Evolutionary conservation across 2,113 vertebrate species (phyloP).

Genomic region (Callopanchax toddi): DNA sequence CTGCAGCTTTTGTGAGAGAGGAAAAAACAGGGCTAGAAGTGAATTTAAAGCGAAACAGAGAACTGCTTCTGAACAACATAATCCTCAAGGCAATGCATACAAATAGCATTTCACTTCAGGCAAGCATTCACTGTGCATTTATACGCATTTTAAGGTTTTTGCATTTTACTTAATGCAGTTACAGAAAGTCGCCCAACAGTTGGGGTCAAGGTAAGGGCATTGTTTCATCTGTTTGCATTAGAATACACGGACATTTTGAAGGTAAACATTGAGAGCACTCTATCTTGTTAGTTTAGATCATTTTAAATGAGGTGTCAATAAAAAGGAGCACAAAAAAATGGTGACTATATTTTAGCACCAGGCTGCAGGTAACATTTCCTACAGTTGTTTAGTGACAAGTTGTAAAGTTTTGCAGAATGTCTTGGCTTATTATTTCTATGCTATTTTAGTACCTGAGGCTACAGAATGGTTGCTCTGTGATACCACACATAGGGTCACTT

Average conservation of each 20-base stretch:
- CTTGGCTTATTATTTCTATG: background rate
- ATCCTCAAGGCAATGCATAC: background rate
- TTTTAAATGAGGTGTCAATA: too few species aligned
- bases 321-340: background rate
- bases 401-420: background rate
- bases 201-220: background rate
- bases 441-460: background rate
- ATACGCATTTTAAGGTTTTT: background rate
- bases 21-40: background rate
- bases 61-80: background rate
- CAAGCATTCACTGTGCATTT: background rate
- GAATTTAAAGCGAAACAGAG: slow-evolving; percentile 2
- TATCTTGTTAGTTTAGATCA: too few species aligned
- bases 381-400: background rate
- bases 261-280: too few species aligned
- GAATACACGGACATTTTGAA: too few species aligned
- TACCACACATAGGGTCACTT: background rate
- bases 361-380: background rate
- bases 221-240: too few species aligned
- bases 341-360: too few species aligned
- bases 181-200: background rate
- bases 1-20: background rate
- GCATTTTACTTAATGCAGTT: background rate
- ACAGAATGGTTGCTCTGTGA: background rate
- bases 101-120: background rate